Base-by-base conservation (phyloP, 1,140 invertebrate genomes). In the Drosophila kanapiae region DNA sequence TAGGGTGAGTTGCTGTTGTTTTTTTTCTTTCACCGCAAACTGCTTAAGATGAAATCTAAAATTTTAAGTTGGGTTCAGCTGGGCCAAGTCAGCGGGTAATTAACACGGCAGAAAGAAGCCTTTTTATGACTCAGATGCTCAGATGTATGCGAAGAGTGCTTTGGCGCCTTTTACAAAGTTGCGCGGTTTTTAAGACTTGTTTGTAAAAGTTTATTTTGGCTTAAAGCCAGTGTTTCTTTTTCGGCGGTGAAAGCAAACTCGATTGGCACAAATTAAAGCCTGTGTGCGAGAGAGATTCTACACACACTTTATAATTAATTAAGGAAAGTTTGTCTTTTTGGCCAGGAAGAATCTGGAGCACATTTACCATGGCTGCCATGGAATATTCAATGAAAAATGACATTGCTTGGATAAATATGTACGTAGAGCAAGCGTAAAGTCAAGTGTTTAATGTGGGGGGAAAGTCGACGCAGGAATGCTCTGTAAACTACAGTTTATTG, bases 241-340 rank as follows among this genome's bases (percentile, higher is more conserved):
- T n/a, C 9, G 23, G 37, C 54, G 43, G 27, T 37, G 16, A 60
- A 43, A 35, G 51, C n/a, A 47, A 57, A 57, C 42, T 74, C 23
- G 31, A 72, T 72, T 74, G 23, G 10, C 37, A n/a, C 42, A 68
- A 40, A 59, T 51, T 40, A 65, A 57, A 53, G 51, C 29, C 23
- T 33, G 18, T 31, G 13, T 29, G 16, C 29, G 27, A 4, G 4
- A 29, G 23, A 48, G 11, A 31, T 16, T 49, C 13, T 57, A 7
- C 40, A 47, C 37, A 56, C 60, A 82, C 35, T 72, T 56, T 75
- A 77, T 83, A 83, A 84, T 83, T 83, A 84, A 83, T 83, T 84
- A 84, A 71, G 35, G 61, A 45, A 71, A 80, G 81, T 84, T 84
- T 74, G 70, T 74, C 68, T 74, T 60, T 74, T 74, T 10, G 23